Evolutionary conservation across 2,113 vertebrate species (phyloP).

Genomic region (Misgurnus anguillicaudatus): DNA sequence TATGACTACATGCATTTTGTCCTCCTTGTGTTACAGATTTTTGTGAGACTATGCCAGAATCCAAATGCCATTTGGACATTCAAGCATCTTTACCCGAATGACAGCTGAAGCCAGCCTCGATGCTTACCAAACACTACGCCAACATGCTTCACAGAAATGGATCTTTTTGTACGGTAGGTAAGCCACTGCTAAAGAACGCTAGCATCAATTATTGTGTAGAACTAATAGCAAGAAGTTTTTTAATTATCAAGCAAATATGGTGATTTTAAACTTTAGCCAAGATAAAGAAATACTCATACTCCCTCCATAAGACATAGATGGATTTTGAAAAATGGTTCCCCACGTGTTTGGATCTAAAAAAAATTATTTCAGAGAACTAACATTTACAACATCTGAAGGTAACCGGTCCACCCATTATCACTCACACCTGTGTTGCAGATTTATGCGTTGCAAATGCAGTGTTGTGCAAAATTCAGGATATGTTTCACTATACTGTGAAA

Average conservation of each 20-base stretch:
- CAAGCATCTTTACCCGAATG: conserved; percentile 61
- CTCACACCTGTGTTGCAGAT: background rate
- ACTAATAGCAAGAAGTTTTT: background rate
- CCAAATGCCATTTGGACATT: conserved; percentile 27
- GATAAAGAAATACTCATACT: conserved; percentile 23
- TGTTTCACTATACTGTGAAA: background rate
- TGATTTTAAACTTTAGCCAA: conserved; percentile 6
- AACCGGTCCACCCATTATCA: background rate
- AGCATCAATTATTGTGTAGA: background rate
- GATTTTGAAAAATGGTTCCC: conserved; percentile 9
- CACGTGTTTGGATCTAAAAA: background rate
- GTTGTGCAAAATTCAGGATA: background rate
- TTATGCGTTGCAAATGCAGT: background rate
- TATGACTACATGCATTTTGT: background rate
- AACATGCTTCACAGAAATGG: conserved; percentile 53
- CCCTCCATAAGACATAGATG: background rate
- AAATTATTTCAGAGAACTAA: background rate
- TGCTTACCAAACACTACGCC: conserved; percentile 40
- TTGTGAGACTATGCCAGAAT: conserved; percentile 39
- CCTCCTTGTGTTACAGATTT: conserved; percentile 38
- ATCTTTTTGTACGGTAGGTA: conserved; percentile 65
- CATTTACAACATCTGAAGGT: background rate
- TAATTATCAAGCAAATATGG: background rate
- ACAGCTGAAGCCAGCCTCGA: conserved; percentile 29
- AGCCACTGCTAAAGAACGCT: background rate